Conservation (phyloP, 1,140 invertebrate genomes). For the Delia radicum region DNA sequence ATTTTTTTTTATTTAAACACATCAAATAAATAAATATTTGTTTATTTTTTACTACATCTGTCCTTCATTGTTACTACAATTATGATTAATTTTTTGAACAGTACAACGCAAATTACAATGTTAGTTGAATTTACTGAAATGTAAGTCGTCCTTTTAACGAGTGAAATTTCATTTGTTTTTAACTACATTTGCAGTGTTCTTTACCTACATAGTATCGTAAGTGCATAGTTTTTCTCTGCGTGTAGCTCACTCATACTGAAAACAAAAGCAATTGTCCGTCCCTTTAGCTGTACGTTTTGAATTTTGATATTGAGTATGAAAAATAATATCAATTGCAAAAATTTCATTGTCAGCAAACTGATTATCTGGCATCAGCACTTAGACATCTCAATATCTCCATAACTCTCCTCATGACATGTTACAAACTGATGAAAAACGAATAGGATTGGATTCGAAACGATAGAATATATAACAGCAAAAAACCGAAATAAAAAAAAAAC, state of each 20-base stretch:
- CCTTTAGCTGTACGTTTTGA: background rate
- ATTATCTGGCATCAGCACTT: slow-evolving; percentile 21
- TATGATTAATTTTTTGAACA: too few relatives aligned
- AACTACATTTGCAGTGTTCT: background rate
- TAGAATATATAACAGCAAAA: background rate
- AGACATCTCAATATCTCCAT: slow-evolving; percentile 20
- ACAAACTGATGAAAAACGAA: background rate
- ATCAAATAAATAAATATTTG: too few relatives aligned
- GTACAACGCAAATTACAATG: too few relatives aligned
- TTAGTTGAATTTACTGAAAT: too few relatives aligned
- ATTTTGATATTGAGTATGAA: background rate
- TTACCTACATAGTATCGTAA: background rate
- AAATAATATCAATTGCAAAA: slow-evolving; percentile 21
- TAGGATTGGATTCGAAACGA: background rate
- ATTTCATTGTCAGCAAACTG: slow-evolving; percentile 20
- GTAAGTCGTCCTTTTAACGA: too few relatives aligned
- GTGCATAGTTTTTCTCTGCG: background rate
- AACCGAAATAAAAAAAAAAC: too few relatives aligned
- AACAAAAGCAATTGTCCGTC: background rate
- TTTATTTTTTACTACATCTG: too few relatives aligned
- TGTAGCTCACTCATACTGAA: too few relatives aligned
- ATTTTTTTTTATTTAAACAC: too few relatives aligned
- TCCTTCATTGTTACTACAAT: too few relatives aligned
- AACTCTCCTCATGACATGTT: background rate
- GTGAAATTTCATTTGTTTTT: too few relatives aligned